phyloP scores from a whole-genome alignment of 2,888 invertebrate species.

The Tachystola acroxantha region DNA sequence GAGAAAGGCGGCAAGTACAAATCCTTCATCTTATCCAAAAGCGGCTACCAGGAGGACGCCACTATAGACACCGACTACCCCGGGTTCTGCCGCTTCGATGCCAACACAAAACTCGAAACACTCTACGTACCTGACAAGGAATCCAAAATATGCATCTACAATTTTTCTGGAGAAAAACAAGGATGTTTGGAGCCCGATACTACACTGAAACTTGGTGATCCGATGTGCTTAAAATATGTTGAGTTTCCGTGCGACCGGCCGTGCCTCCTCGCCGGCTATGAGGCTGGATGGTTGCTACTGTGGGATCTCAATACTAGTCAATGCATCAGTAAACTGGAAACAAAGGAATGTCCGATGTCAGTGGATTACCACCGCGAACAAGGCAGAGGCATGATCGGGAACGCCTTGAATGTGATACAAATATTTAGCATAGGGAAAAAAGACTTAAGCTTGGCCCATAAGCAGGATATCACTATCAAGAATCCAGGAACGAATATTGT shows the following conservation, averaged over 20 bases:
- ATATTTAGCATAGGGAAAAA: conserved; percentile 78
- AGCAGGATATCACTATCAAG: conserved; percentile 81
- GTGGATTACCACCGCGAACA: conserved; percentile 83
- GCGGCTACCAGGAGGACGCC: conserved; percentile 78
- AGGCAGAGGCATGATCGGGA: conserved; percentile 83
- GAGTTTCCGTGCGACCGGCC: conserved; percentile 67
- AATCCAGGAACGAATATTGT: conserved; percentile 86
- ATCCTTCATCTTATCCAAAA: conserved; percentile 80
- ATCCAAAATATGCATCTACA: conserved; percentile 72
- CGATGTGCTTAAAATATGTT: conserved; percentile 80
- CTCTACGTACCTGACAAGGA: conserved; percentile 82
- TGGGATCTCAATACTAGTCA: conserved; percentile 83
- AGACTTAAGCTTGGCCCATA: conserved; percentile 75
- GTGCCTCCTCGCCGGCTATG: conserved; percentile 84
- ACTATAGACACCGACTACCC: conserved; percentile 79
- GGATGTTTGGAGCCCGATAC: conserved; percentile 55
- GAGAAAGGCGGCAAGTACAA: conserved; percentile 85
- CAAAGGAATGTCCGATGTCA: conserved; percentile 82
- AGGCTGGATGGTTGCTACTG: conserved; percentile 83
- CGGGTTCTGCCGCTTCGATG: conserved; percentile 84
- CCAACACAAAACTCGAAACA: conserved; percentile 78
- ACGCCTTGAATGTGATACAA: conserved; percentile 80
- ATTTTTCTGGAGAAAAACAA: conserved; percentile 63
- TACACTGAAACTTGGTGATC: conserved; percentile 74
- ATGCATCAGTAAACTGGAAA: conserved; percentile 75